These are phyloP conservation scores for Sinonovacula constricta DNA, from an alignment of 1,140 invertebrate genomes.

Conservation along the genomic window DNA sequence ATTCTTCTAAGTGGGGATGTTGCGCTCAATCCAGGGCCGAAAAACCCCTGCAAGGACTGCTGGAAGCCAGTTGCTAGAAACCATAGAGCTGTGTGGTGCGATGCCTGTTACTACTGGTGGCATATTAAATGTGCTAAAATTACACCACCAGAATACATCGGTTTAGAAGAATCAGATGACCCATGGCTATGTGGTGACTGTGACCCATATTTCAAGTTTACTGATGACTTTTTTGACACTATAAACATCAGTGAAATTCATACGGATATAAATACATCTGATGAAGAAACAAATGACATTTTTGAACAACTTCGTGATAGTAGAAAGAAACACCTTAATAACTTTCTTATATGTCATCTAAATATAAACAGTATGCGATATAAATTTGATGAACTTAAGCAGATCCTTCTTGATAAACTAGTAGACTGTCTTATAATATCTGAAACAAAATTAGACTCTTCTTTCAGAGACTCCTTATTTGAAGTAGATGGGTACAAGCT, in stretches of 20 bases:
- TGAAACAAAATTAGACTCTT: constrained; percentile 42
- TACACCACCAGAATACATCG: too few relatives aligned
- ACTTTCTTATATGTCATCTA: constrained; percentile 21
- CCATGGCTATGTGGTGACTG: not conserved
- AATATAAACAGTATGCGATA: constrained; percentile 50
- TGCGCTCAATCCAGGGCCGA: constrained; percentile 8
- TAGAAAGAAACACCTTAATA: constrained; percentile 22
- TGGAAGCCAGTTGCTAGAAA: constrained; percentile 1
- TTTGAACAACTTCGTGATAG: not conserved
- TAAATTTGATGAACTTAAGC: constrained; percentile 29
- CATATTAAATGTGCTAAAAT: constrained; percentile 34
- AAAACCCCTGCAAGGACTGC: not conserved
- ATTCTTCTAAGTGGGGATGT: too few relatives aligned
- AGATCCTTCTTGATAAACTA: constrained; percentile 17
- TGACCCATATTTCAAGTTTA: not conserved
- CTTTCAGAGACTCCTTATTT: not conserved
- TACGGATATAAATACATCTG: not conserved
- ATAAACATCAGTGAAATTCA: not conserved
- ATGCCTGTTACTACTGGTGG: constrained; percentile 8
- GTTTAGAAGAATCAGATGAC: too few relatives aligned
- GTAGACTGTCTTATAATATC: constrained; percentile 33
- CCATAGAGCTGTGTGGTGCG: constrained; percentile 2
- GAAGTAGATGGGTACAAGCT: not conserved
- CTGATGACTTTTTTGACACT: not conserved
- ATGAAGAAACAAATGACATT: not conserved